Evolutionary conservation across 2,113 vertebrate species (phyloP).

Genomic region (Donacobius atricapilla): DNA sequence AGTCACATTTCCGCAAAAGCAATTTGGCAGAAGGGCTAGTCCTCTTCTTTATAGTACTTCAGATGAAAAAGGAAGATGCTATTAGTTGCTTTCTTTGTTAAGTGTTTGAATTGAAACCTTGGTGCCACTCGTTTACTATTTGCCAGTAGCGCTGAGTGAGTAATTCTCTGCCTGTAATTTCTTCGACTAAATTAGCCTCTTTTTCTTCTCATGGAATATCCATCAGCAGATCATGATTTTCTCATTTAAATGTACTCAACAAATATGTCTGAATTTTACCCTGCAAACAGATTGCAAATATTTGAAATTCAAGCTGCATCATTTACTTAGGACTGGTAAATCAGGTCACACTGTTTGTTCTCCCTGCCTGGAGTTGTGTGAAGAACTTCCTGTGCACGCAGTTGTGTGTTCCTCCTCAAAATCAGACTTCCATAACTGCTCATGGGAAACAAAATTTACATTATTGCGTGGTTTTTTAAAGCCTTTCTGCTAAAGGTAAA

Average conservation of each 20-base stretch:
- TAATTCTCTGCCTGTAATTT: slow-evolving; percentile 44
- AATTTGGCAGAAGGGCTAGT: slow-evolving; percentile 19
- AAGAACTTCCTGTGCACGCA: background rate
- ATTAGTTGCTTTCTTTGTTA: slow-evolving; percentile 48
- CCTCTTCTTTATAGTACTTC: slow-evolving; percentile 8
- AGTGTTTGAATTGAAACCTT: slow-evolving; percentile 47
- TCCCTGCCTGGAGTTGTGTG: background rate
- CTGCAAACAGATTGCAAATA: background rate
- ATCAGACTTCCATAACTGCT: background rate
- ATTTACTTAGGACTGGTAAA: background rate
- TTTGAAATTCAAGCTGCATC: slow-evolving; percentile 12
- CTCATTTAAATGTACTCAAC: background rate
- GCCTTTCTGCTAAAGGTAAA: background rate
- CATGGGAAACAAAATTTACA: background rate
- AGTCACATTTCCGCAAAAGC: slow-evolving; percentile 17
- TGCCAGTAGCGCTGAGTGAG: slow-evolving; percentile 19
- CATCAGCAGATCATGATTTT: slow-evolving; percentile 50
- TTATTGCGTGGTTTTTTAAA: background rate
- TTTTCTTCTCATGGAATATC: slow-evolving; percentile 39
- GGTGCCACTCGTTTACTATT: slow-evolving; percentile 1
- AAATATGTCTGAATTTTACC: slow-evolving; percentile 36
- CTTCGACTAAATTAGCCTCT: slow-evolving; percentile 40
- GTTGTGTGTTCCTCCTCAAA: background rate
- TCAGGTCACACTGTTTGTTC: background rate
- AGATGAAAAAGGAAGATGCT: background rate